Evolutionary conservation across 2,888 invertebrate species (phyloP), one percentile per base, ranked within the genome.

Genomic region (Callyntrura sp.): DNA sequence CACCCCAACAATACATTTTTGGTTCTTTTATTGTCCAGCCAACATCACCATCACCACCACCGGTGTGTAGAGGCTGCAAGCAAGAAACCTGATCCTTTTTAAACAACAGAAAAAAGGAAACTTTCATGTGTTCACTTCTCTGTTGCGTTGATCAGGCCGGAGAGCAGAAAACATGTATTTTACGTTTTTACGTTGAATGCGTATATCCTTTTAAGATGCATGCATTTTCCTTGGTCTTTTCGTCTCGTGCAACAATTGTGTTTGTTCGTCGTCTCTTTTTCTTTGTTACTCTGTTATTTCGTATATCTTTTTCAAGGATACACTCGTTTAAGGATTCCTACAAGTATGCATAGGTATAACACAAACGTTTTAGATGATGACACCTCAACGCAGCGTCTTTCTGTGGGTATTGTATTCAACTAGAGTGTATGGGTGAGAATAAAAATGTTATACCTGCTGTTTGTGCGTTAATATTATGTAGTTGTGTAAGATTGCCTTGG

Each of bases 281-380:
- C n/a, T 51, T 51, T 51, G 51, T 51, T 51, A 51, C 51, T 14
- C 4, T 51, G 48, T 14, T 51, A n/a, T 51, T 51, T 14, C 9
- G 51, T 51, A 51, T 51, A 51, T 51, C n/a, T 51, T 51, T 51
- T 51, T 51, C 51, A 51, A 51, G 51, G 51, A 51, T 51, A 51
- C 35, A 35, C 35, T 35, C 35, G 35, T 35, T 51, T 51, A 51
- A n/a, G 51, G 12, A n/a, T 51, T 12, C 51, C 12, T 51, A 51
- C 51, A n/a, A 14, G 12, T 51, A 51, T n/a, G 51, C 1, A n/a
- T n/a, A 35, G 35, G 35, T 35, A 35, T 35, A 2, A 35, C 35
- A 35, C 35, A 35, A 35, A 35, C 35, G 6, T 35, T 35, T 51
- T 51, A 14, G 51, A 51, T 51, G 51, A 35, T 35, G 35, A 35